These are phyloP conservation scores for Epizoanthus illoricatus DNA, from an alignment of 92 coral and sea anemone species.

Conservation along the genomic window DNA sequence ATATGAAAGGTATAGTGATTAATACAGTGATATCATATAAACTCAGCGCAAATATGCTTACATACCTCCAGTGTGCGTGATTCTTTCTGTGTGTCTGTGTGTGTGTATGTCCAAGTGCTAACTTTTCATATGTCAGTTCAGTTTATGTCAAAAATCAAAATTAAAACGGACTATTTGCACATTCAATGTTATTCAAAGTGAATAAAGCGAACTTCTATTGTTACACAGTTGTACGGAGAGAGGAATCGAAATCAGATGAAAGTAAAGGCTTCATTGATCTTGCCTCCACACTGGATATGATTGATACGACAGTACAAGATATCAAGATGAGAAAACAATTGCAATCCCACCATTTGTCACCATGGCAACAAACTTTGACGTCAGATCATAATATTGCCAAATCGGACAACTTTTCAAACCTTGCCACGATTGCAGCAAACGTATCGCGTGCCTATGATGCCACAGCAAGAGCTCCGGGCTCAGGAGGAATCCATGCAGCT, in stretches of 20 bases:
- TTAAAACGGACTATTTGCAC: no score
- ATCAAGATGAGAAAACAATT: neutral
- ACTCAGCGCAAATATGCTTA: no score
- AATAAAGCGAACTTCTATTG: neutral
- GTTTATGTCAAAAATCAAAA: no score
- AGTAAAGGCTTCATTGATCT: conserved; percentile 34
- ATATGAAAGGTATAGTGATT: no score
- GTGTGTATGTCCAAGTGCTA: no score
- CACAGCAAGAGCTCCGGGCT: neutral
- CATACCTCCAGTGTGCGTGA: no score
- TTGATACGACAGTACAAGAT: neutral
- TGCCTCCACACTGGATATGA: conserved; percentile 25
- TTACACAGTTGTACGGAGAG: conserved; percentile 12
- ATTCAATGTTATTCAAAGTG: no score
- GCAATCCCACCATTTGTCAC: neutral
- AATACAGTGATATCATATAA: no score
- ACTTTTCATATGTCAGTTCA: no score
- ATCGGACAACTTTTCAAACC: conserved; percentile 2
- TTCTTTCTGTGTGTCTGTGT: no score
- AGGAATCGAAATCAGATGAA: conserved; percentile 1
- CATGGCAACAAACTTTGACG: conserved; percentile 6
- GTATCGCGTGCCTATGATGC: conserved; percentile 12
- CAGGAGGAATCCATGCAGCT: neutral
- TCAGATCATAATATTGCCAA: neutral
- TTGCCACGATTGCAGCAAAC: conserved; percentile 9